Evolutionary conservation across 2,797 vertebrate species (phyloP).

Genomic region (Leuciscus waleckii): DNA sequence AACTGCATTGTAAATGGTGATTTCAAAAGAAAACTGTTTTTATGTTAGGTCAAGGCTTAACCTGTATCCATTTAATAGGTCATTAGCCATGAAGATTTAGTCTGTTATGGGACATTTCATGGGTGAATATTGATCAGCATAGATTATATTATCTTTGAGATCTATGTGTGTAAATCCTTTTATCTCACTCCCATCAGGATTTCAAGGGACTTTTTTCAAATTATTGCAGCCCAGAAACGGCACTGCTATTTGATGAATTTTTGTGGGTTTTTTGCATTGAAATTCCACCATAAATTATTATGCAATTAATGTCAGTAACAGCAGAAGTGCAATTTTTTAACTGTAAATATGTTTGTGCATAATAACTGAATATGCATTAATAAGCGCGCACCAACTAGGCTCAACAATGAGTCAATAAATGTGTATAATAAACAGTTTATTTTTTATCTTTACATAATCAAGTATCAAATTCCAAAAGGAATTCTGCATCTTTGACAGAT

Average conservation of each 20-base stretch:
- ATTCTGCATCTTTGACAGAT: background rate
- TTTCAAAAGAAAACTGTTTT: constrained; percentile 33
- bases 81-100: constrained; percentile 23
- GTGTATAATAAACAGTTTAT: background rate
- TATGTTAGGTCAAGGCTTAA: constrained; percentile 15
- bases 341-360: background rate
- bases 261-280: background rate
- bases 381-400: background rate
- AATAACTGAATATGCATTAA: background rate
- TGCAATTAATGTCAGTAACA: background rate
- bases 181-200: background rate
- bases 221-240: background rate
- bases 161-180: constrained; percentile 5
- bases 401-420: background rate
- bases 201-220: background rate
- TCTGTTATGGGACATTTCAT: constrained; percentile 12
- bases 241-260: background rate
- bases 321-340: background rate
- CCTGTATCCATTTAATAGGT: constrained; percentile 8
- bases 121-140: constrained; percentile 12
- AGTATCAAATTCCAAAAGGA: background rate
- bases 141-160: constrained; percentile 14
- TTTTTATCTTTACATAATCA: background rate
- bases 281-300: background rate
- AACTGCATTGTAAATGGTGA: constrained; percentile 32